These are phyloP conservation scores for Euwallacea similis DNA, from an alignment of 1,140 invertebrate genomes.

Conservation along the genomic window DNA sequence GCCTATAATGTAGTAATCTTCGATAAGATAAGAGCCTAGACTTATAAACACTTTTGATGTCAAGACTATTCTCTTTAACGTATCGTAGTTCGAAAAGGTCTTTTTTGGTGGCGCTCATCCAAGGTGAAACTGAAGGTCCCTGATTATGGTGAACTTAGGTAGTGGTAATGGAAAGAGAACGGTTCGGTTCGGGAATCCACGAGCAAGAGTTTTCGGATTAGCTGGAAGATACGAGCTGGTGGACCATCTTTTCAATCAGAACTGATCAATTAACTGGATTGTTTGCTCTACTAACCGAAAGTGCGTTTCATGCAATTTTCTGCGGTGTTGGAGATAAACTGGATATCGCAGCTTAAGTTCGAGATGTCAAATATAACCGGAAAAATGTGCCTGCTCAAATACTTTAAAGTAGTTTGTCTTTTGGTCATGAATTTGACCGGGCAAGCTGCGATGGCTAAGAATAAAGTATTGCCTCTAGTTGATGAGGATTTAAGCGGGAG, in stretches of 20 bases:
- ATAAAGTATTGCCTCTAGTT: slow-evolving; percentile 1
- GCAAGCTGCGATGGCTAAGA: not conserved
- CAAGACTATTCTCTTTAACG: slow-evolving; percentile 24
- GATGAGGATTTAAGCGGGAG: slow-evolving; percentile 7
- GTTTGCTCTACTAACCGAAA: not conserved
- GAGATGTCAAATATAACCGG: not conserved
- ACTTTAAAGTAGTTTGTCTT: slow-evolving; percentile 9
- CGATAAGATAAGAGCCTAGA: slow-evolving; percentile 29
- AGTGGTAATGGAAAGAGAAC: slow-evolving; percentile 21
- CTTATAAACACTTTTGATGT: slow-evolving; percentile 24
- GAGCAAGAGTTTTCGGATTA: slow-evolving; percentile 4
- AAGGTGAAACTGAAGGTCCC: not conserved
- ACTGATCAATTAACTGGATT: not conserved
- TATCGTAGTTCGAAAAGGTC: slow-evolving; percentile 16
- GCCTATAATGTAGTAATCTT: slow-evolving; percentile 16
- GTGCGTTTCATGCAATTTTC: not conserved
- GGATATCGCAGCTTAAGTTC: not conserved
- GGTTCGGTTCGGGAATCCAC: slow-evolving; percentile 11
- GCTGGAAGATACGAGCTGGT: not conserved
- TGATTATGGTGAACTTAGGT: slow-evolving; percentile 22
- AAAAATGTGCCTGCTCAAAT: slow-evolving; percentile 13
- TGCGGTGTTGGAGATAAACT: slow-evolving; percentile 11
- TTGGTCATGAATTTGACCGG: slow-evolving; percentile 7
- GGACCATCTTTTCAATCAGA: slow-evolving; percentile 10
- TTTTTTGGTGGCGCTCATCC: not conserved